A percentile compares a stretch with the other conserved stretches of the same genome.
Conservation (phyloP, 64 coral and sea anemone species). For the Actinia tenebrosa region DNA sequence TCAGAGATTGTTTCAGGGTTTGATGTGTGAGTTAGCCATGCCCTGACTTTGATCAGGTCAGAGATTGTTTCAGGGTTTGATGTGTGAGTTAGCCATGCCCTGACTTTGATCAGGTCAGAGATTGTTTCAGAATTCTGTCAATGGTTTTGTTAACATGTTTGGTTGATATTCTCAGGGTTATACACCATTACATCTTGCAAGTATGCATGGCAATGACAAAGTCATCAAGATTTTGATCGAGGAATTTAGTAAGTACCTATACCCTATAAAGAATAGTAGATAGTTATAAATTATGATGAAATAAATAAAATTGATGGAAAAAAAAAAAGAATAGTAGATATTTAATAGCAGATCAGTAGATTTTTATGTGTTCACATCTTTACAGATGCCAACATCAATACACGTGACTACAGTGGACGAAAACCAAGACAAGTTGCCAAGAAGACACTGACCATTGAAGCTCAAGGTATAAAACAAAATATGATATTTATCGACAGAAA, state of each 20-base stretch:
- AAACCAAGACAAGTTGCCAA: constrained; percentile 76
- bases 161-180: constrained; percentile 53
- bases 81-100: too few species aligned
- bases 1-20: too few species aligned
- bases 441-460: constrained; percentile 70
- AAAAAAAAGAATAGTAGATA: too few species aligned
- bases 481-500: too few species aligned
- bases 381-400: constrained; percentile 78
- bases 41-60: too few species aligned
- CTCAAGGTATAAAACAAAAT: constrained; percentile 56
- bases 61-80: too few species aligned
- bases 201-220: constrained; percentile 64
- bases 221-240: constrained; percentile 80
- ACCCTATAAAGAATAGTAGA: background rate
- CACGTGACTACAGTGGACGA: constrained; percentile 82
- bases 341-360: too few species aligned
- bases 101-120: too few species aligned
- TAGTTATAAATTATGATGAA: too few species aligned
- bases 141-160: background rate
- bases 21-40: too few species aligned
- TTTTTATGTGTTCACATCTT: constrained; percentile 12
- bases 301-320: too few species aligned
- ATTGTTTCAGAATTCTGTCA: too few species aligned
- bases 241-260: constrained; percentile 65
- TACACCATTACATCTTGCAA: constrained; percentile 86